Evolutionary conservation across 2,113 vertebrate genomes (phyloP).

Genomic region (Ciconia stormi): DNA sequence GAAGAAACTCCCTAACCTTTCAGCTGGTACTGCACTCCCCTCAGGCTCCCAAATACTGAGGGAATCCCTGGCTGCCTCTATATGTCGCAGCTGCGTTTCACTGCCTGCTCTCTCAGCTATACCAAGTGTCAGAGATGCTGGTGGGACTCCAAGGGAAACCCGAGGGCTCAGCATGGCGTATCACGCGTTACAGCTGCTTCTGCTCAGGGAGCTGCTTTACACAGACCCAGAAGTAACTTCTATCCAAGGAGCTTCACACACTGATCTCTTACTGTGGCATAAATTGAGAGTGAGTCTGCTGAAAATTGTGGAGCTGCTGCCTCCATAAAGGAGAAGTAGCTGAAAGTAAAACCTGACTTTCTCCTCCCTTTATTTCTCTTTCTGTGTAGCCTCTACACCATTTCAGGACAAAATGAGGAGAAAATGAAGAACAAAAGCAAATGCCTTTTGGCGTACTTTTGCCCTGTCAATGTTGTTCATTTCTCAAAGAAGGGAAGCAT

Average conservation of each 20-base stretch:
- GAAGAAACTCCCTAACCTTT: background rate
- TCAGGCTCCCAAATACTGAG: background rate
- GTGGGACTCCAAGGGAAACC: background rate
- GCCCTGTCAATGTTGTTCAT: accelerated
- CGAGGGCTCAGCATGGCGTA: background rate
- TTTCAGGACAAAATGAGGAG: background rate
- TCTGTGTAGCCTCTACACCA: background rate
- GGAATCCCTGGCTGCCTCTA: background rate
- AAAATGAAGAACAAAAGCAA: background rate
- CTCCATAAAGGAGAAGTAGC: background rate
- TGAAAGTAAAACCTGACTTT: background rate
- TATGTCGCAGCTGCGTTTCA: background rate
- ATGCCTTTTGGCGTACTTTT: background rate
- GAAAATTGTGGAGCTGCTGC: background rate
- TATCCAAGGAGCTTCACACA: background rate
- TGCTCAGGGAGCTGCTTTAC: background rate
- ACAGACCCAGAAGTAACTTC: background rate
- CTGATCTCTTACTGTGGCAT: accelerated
- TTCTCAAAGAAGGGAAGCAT: background rate
- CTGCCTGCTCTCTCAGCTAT: background rate
- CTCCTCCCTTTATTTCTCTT: background rate
- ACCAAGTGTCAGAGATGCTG: background rate
- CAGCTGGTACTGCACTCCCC: background rate
- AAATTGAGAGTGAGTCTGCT: background rate
- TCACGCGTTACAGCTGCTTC: background rate